Base-by-base conservation (phyloP, 2,888 invertebrate species). In the Folsomia candida region DNA sequence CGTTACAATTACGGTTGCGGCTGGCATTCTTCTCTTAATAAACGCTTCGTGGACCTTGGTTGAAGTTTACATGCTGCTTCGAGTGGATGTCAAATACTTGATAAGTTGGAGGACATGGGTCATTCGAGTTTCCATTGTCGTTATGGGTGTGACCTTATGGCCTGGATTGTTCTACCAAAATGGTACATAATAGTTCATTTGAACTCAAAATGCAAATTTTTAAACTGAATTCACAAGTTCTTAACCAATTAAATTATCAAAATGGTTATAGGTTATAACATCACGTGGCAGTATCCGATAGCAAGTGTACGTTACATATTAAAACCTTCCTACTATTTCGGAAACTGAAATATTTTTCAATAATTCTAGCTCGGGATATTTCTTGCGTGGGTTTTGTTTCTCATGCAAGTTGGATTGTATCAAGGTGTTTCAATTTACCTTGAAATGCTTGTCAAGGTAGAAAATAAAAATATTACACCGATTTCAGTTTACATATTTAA, bases 91-190 rank as follows among this genome's bases (percentile, higher is more conserved):
- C 3, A 25, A 37, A 18, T 69, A 74, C 29, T 20, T 71, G 20
- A 63, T 18, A 22, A 71, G 59, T 47, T 76, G 76, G 76, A 65
- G 72, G 58, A 70, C 70, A 22, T 74, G 73, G 76, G 72, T 76
- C 0, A 27, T 67, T 18, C 64, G 70, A 29, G 61, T 62, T 14
- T 22, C 70, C 0, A 61, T 76, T 20, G 28, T 72, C 9, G 61
- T 70, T 3, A 76, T 76, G 72, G 71, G 60, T 14, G 27, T 68
- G 14, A 69, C 74, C 0, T 54, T 76, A 6, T 76, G 76, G 76
- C 76, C 76, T 14, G 76, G 67, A 1, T 28, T 74, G 6, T 67
- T 70, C 24, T 69, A 70, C 26, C 59, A 69, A 54, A 66, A 58
- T 1, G 22, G n/a, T n/a, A n/a, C n/a, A n/a, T n/a, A n/a, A n/a